Evolutionary conservation across 2,113 vertebrate species (phyloP), one percentile per base, ranked within the genome.

Genomic region (Cololabis saira): DNA sequence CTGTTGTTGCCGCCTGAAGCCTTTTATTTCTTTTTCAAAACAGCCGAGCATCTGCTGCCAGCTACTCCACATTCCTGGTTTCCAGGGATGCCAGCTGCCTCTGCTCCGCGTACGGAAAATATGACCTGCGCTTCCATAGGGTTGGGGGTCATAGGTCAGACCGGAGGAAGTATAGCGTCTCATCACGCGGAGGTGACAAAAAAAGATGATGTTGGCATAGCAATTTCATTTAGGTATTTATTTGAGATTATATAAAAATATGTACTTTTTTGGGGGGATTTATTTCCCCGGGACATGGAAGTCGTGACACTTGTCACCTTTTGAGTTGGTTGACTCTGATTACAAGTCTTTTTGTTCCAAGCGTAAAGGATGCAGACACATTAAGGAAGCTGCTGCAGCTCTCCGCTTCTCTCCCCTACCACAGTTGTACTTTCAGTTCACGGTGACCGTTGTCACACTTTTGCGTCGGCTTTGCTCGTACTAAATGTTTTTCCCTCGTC

Each of bases 1-100:
- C 75, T 27, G 71, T 71, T 80, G 81, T 81, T 77, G 70, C 76
- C 71, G 67, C 67, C 73, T 42, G 22, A 59, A 80, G 70, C 83
- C 40, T 61, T n/a, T n/a, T 60, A 70, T 61, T 64, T 43, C 27
- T 70, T 71, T 63, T 33, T 78, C 87, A 89, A 86, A 90, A 91
- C 89, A 91, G 85, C 74, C 73, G 55, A 79, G 78, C 77, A 78
- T 88, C 82, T 88, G 89, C 83, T 88, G 85, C 84, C 89, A 90
- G 75, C 80, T 65, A 69, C 80, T 87, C 80, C 74, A 74, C 87
- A 90, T 91, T 93, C 87, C 86, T 84, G 71, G 51, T 90, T 69
- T 68, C 74, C 78, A 71, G 69, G 83, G 78, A 79, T 69, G 72
- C 88, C 81, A 73, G 60, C 65, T 74, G 57, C 64, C 43, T 3